Evolutionary conservation across 1,140 invertebrate species (phyloP), one percentile per base, ranked within the genome.

Genomic region (Agrilus planipennis): DNA sequence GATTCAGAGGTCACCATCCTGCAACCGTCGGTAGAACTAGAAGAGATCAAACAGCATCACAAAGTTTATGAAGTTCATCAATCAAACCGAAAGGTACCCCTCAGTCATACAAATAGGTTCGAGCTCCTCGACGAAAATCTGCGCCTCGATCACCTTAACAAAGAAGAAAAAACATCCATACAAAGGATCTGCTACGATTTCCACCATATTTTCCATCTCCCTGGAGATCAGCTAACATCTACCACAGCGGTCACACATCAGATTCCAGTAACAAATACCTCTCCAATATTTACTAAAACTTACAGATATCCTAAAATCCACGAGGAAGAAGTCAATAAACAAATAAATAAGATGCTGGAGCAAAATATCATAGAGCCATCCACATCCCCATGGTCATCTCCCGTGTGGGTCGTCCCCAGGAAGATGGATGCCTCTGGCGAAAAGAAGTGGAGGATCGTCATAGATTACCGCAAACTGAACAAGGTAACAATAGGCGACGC

Each of bases 341-440:
- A 55, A 46, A 48, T 53, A 9, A 21, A 41, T 15, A 36, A 48
- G 36, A 49, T 57, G 38, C 34, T 54, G 6, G 29, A 47, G 11
- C 22, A 53, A 27, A 23, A 34, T 2, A 52, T 57, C 18, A 57
- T 57, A 5, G 11, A 51, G 52, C 58, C 40, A 20, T 52, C 41
- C 1, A 37, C 29, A 5, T 46, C 51, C 0, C 51, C 58, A n/a
- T 59, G 49, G 46, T 54, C 46, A 27, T 42, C 41, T 16, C 55
- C 56, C 3, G 28, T 58, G 4, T 54, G 46, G 36, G 5, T 62
- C 4, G 54, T 63, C 0, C 53, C 53, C 0, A 62, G 61, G 36
- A 60, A 60, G 35, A 4, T 40, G 9, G 57, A 60, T 23, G 50
- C 55, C 2, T 52, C 52, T 0, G 52, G 48, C 3, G 32, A 57